Base-by-base conservation (phyloP, 1,140 invertebrate species). In the Calephelis nemesis region DNA sequence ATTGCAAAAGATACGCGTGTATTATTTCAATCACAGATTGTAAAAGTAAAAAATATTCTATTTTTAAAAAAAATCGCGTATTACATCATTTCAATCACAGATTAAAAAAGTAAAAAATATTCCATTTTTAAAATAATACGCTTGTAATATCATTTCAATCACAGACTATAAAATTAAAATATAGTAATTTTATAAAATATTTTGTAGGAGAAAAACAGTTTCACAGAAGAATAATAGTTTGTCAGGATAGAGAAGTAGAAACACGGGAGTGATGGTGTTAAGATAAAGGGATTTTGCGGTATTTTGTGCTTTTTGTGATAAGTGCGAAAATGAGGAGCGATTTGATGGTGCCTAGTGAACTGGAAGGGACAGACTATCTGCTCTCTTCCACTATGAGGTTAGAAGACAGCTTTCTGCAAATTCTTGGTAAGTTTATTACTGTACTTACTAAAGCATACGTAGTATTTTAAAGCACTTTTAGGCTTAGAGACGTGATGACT, bases 281-380 rank as follows among this genome's bases (percentile, higher is more conserved):
- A 60, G n/a, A 62, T 48, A 47, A 15, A 9, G 30, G 30, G 9
- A 60, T 47, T 39, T 30, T 67, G 40, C 15, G 11, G 40, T 39
- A 40, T 62, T 48, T 62, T 5, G 40, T 47, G 40, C 7, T 64
- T 8, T 39, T 47, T 10, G 12, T 39, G 12, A 13, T n/a, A 79
- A 77, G 77, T 75, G 78, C 74, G 67, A 89, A 74, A 80, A 92
- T 92, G 91, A 82, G 90, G 73, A 92, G 90, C 83, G 92, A 92
- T 80, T 81, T 91, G 71, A 78, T 92, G 78, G 79, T 84, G 67
- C 90, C 92, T 7, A 91, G 91, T 69, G 93, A 94, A 83, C 79
- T 94, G 75, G 93, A 94, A 79, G 93, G 93, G 67, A 92, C 93
- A 0, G 93, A 94, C 76, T 94, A 93, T 81, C 86, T 94, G 62